These are phyloP conservation scores for Orgyia antiqua DNA, from an alignment of 2,888 invertebrate species.

Conservation along the genomic window DNA sequence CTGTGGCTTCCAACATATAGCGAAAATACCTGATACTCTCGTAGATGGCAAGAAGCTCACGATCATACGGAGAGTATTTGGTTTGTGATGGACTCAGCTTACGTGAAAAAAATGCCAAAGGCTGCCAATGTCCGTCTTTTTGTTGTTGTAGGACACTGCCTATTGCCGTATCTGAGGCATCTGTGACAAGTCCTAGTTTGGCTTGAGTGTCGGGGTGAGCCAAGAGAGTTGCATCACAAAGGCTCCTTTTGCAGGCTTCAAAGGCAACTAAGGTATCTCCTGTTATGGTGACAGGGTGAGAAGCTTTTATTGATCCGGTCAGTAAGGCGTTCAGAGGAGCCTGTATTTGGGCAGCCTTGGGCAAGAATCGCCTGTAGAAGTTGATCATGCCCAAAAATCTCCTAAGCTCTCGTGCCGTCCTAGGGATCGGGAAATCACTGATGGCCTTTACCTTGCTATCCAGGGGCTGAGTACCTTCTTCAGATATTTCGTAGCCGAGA, in stretches of 20 bases:
- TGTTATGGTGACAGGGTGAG: constrained; percentile 1
- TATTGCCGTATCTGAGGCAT: constrained; percentile 4
- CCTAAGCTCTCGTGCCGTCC: too few species aligned
- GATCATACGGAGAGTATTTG: constrained; percentile 9
- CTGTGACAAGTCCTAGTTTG: constrained; percentile 1
- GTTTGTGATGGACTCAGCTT: constrained; percentile 5
- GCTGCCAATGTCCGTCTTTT: constrained; percentile 1
- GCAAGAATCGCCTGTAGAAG: constrained; percentile 10
- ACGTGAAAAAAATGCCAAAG: constrained; percentile 6
- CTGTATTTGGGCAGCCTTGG: constrained; percentile 5
- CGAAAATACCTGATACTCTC: constrained; percentile 7
- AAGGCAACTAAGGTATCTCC: constrained; percentile 3
- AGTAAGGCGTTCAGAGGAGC: constrained; percentile 5
- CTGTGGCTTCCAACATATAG: constrained; percentile 2
- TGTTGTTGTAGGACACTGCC: constrained; percentile 6
- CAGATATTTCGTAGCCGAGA: constrained; percentile 4
- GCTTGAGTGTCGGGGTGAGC: constrained; percentile 4
- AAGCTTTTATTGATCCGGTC: constrained; percentile 4
- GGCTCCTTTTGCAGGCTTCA: constrained; percentile 1
- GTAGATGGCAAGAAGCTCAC: too few species aligned
- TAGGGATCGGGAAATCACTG: too few species aligned
- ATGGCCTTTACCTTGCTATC: constrained; percentile 3
- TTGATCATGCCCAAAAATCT: constrained; percentile 10
- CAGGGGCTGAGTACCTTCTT: constrained; percentile 1
- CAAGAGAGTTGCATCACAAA: constrained; percentile 1